These are phyloP conservation scores for Oryzias woworae DNA, from an alignment of 2,113 vertebrate genomes.

Conservation along the genomic window DNA sequence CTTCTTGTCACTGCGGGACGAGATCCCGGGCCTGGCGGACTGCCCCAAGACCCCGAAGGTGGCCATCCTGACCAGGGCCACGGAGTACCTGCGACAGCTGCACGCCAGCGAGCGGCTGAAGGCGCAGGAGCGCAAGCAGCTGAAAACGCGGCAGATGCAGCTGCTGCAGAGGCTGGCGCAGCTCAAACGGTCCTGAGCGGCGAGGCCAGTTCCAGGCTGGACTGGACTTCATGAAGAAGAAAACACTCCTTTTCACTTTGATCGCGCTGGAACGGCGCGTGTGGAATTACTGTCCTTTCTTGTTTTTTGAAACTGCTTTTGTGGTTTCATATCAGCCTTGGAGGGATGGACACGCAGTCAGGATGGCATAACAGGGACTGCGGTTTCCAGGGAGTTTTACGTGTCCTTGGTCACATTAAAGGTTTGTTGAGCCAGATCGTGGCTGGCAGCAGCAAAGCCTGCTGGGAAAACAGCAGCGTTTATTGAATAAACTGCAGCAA, in stretches of 20 bases:
- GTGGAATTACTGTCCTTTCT: slow-evolving; percentile 40
- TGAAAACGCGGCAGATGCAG: slow-evolving; percentile 83
- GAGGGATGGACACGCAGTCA: slow-evolving; percentile 55
- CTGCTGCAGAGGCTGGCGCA: slow-evolving; percentile 86
- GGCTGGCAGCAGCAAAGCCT: slow-evolving; percentile 11
- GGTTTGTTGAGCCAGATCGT: slow-evolving; percentile 26
- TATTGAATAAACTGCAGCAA: slow-evolving; percentile 35
- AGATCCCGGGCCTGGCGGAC: slow-evolving; percentile 88
- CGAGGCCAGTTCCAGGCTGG: slow-evolving; percentile 17
- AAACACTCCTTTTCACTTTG: slow-evolving; percentile 66
- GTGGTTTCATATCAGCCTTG: slow-evolving; percentile 76
- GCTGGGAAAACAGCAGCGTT: slow-evolving; percentile 16
- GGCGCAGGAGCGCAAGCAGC: slow-evolving; percentile 86
- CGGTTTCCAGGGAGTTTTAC: slow-evolving; percentile 19
- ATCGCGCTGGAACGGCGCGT: slow-evolving; percentile 51
- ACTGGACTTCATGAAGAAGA: slow-evolving; percentile 45
- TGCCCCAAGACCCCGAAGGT: slow-evolving; percentile 94
- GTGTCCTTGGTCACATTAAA: slow-evolving; percentile 29
- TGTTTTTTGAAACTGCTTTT: not conserved
- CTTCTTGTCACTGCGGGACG: slow-evolving; percentile 89
- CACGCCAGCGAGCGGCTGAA: slow-evolving; percentile 83
- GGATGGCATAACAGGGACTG: slow-evolving; percentile 33
- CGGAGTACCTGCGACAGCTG: slow-evolving; percentile 88
- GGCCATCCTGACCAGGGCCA: slow-evolving; percentile 91
- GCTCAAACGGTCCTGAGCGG: slow-evolving; percentile 83